Base-by-base conservation (phyloP, 2,113 vertebrate genomes). In the Rhinolophus sinicus region DNA sequence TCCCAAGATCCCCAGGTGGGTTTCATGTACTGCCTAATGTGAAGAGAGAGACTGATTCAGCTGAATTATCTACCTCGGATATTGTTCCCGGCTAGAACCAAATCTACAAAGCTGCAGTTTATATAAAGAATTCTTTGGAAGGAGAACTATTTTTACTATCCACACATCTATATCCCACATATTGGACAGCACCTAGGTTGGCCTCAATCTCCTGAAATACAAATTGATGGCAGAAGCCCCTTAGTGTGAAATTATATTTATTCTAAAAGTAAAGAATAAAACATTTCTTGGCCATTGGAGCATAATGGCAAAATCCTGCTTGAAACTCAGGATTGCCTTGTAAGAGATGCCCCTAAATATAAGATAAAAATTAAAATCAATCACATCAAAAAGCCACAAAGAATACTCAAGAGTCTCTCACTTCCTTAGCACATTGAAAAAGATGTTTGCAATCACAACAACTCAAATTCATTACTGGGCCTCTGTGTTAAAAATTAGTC, bases 1-100 rank as follows among this genome's bases (percentile, higher is more conserved):
- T 99, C 99, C 98, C 98, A 99, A 97, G 98, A 99, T 98, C 98
- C 98, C 98, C 99, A 99, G 98, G 99, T 99, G 99, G 99, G 99
- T 99, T 99, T 99, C 98, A 98, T 98, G 98, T 99, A 98, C 97
- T 99, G 98, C 97, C 96, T 98, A 98, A 98, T 98, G 98, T 94
- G 98, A 98, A 98, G 98, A 98, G 98, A 94, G 98, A 99, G 98
- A 98, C 97, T 86, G 97, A 98, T 98, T 98, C 97, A 65, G 98
- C 95, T 94, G 97, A 98, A 96, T 99, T 98, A 98, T 98, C 98
- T 98, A 98, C 98, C 81, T 76, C 73, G 33, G 58, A 98, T 95
- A 98, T 98, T 99, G 98, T 99, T 97, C 95, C 2, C 2, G 4
- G 92, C 44, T 92, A 97, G 93, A 98, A 97, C 95, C 97, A 96